Conservation (phyloP, 2,797 vertebrate species). For the Furcifer pardalis region DNA sequence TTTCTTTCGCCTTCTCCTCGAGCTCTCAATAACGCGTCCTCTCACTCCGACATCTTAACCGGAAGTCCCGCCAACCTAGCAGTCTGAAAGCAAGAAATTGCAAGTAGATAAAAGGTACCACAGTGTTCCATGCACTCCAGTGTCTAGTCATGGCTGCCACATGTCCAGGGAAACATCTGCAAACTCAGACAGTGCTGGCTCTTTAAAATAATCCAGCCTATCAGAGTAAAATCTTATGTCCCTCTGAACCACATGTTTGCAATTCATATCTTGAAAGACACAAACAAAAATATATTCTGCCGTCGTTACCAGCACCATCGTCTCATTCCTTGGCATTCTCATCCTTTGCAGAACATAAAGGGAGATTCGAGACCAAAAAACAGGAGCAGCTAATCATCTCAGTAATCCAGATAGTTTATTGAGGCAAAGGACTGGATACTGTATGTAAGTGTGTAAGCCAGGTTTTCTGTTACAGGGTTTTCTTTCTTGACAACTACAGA, state of each 20-base stretch:
- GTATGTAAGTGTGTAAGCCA: conserved; percentile 5
- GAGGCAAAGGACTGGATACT: not conserved
- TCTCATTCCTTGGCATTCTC: conserved; percentile 24
- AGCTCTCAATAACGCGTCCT: too few relatives aligned
- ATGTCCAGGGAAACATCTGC: too few relatives aligned
- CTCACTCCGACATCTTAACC: too few relatives aligned
- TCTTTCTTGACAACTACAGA: not conserved
- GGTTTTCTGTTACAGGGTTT: conserved; percentile 9
- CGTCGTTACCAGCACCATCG: conserved; percentile 22
- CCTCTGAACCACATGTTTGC: conserved; percentile 10
- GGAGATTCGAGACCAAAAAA: not conserved
- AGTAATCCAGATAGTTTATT: conserved; percentile 20
- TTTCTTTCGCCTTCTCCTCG: too few relatives aligned
- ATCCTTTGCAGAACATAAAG: conserved; percentile 13
- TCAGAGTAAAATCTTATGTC: conserved; percentile 27
- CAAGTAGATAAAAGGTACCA: too few relatives aligned
- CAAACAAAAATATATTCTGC: conserved; percentile 46
- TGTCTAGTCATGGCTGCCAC: too few relatives aligned
- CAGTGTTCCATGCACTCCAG: too few relatives aligned
- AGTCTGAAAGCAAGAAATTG: too few relatives aligned
- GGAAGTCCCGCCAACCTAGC: too few relatives aligned
- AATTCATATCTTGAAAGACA: conserved; percentile 40
- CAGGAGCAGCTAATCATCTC: conserved; percentile 16
- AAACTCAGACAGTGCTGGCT: too few relatives aligned
- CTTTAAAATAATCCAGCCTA: not conserved